Percentiles rank a stretch among this genome's conserved stretches.
phyloP scores from a whole-genome alignment of 2,797 vertebrate genomes.

The Megaceryle alcyon region DNA sequence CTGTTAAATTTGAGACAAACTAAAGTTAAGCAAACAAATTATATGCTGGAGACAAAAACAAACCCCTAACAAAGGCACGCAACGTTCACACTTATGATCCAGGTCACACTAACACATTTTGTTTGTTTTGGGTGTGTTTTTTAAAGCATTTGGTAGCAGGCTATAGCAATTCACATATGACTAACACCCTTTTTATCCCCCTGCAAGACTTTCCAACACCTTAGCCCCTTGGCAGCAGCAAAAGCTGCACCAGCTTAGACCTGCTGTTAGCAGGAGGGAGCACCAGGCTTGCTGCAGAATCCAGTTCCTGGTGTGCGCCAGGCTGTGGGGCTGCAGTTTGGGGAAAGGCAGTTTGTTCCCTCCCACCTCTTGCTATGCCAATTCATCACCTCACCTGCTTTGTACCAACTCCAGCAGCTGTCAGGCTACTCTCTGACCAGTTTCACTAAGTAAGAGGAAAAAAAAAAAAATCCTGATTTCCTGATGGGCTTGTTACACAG shows the following conservation, averaged over 20 bases:
- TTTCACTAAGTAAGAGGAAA: background rate
- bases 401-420: background rate
- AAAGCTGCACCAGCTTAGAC: background rate
- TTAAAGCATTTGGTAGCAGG: background rate
- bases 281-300: background rate
- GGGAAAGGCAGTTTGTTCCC: background rate
- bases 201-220: background rate
- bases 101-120: background rate
- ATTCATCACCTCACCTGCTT: background rate
- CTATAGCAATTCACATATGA: background rate
- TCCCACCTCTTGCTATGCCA: background rate
- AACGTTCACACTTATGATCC: background rate
- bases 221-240: background rate
- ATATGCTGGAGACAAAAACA: background rate
- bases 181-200: background rate
- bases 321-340: background rate
- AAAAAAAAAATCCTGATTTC: background rate
- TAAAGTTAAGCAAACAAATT: constrained; percentile 57
- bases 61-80: background rate
- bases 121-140: background rate
- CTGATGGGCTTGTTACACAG: background rate
- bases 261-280: background rate
- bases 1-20: constrained; percentile 58
- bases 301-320: rapidly evolving
- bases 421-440: background rate